Evolutionary conservation across 2,888 invertebrate species (phyloP).

Genomic region (Anorthoa munda): DNA sequence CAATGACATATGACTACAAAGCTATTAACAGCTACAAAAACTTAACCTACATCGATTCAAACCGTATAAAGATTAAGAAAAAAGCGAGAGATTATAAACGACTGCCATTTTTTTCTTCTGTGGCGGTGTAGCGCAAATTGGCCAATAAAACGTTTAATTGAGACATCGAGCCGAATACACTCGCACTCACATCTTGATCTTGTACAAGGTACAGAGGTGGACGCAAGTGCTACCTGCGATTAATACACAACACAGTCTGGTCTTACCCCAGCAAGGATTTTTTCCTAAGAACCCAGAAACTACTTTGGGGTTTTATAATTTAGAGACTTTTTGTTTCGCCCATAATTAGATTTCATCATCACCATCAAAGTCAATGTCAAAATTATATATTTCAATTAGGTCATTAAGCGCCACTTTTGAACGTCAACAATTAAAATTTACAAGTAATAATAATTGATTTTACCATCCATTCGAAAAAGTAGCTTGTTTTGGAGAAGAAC

Average conservation of each 20-base stretch:
- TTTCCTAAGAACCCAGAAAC: too few relatives aligned
- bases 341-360: too few relatives aligned
- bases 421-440: too few relatives aligned
- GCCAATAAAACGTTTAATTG: slow-evolving; percentile 84
- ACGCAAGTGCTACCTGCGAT: slow-evolving; percentile 54
- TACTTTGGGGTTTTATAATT: too few relatives aligned
- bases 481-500: too few relatives aligned
- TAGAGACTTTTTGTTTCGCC: too few relatives aligned
- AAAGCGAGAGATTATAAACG: slow-evolving; percentile 52
- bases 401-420: too few relatives aligned
- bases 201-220: slow-evolving; percentile 66
- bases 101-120: slow-evolving; percentile 61
- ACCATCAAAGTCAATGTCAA: too few relatives aligned
- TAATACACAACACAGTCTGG: neutral
- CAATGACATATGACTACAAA: slow-evolving; percentile 26
- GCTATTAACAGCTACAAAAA: slow-evolving; percentile 44
- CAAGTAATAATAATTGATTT: too few relatives aligned
- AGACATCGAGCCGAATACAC: slow-evolving; percentile 80
- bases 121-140: slow-evolving; percentile 75
- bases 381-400: too few relatives aligned
- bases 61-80: slow-evolving; percentile 52
- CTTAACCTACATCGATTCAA: slow-evolving; percentile 59
- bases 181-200: slow-evolving; percentile 78
- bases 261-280: too few relatives aligned
- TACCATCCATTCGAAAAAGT: too few relatives aligned